Conservation (phyloP, 2,888 invertebrate species). For the Drosophila paucipuncta region DNA sequence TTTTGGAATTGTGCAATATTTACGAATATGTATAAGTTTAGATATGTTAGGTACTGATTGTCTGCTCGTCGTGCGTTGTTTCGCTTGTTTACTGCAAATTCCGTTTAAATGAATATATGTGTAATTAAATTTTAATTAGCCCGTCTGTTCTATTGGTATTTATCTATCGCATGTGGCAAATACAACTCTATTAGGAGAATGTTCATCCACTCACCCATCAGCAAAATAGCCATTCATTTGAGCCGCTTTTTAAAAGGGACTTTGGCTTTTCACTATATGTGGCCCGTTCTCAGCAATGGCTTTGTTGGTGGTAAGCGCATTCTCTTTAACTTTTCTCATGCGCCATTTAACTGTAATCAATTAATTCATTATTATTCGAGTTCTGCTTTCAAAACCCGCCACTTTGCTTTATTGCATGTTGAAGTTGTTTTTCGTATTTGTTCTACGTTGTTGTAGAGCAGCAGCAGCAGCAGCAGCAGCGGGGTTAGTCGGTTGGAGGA, state of each 20-base stretch:
- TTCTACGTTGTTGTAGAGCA: slow-evolving; percentile 58
- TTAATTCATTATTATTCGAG: slow-evolving; percentile 77
- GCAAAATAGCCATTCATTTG: slow-evolving; percentile 56
- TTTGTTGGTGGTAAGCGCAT: slow-evolving; percentile 33
- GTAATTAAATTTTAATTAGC: slow-evolving; percentile 80
- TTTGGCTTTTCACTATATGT: slow-evolving; percentile 44
- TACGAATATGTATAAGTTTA: not conserved
- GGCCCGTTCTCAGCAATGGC: slow-evolving; percentile 26
- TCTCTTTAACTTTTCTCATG: slow-evolving; percentile 21
- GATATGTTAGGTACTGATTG: not conserved
- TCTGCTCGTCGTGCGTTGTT: not conserved
- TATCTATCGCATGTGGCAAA: slow-evolving; percentile 21
- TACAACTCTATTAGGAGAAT: slow-evolving; percentile 33
- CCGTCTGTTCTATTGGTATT: slow-evolving; percentile 48
- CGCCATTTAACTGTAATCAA: slow-evolving; percentile 76
- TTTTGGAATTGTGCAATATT: not conserved
- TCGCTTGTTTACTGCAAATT: slow-evolving; percentile 70
- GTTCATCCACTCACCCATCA: slow-evolving; percentile 8
- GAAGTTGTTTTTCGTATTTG: slow-evolving; percentile 74
- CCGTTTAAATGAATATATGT: slow-evolving; percentile 61
- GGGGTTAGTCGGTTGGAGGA: not conserved
- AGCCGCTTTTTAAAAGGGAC: slow-evolving; percentile 18
- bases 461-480: slow-evolving; percentile 2
- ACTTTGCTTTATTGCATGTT: slow-evolving; percentile 79
- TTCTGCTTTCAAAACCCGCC: slow-evolving; percentile 68